A percentile compares a stretch with the other conserved stretches of the same genome.
These are phyloP conservation scores for Tyto alba DNA, from an alignment of 2,113 vertebrate species.

Conservation along the genomic window DNA sequence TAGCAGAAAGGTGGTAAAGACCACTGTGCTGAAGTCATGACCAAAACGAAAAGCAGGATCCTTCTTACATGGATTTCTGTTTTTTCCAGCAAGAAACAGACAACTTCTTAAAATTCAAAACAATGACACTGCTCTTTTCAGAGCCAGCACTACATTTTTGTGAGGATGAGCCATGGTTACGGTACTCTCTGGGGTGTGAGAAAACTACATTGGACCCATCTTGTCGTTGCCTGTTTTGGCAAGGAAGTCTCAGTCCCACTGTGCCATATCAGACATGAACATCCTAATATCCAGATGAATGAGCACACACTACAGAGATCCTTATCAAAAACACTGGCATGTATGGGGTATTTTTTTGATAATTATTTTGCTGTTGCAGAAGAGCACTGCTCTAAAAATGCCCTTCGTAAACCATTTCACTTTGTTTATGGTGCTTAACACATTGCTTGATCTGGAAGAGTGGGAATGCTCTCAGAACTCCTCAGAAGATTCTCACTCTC, in stretches of 20 bases:
- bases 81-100: neutral
- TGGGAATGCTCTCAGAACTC: neutral
- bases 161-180: neutral
- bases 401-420: neutral
- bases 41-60: neutral
- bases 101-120: neutral
- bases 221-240: neutral
- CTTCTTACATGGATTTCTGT: neutral
- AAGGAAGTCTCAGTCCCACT: neutral
- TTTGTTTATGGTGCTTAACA: neutral
- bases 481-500: neutral
- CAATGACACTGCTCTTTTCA: neutral
- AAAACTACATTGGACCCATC: neutral
- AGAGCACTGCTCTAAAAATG: neutral
- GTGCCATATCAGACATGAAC: neutral
- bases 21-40: neutral
- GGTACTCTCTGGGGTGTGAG: rapidly evolving
- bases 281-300: neutral
- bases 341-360: rapidly evolving
- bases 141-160: neutral
- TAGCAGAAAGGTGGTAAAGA: neutral
- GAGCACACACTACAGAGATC: rapidly evolving
- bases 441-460: neutral
- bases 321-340: neutral
- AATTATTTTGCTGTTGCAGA: neutral